Evolutionary conservation across 2,797 vertebrate species (phyloP).

Genomic region (Ptychobarbus kaznakovi): DNA sequence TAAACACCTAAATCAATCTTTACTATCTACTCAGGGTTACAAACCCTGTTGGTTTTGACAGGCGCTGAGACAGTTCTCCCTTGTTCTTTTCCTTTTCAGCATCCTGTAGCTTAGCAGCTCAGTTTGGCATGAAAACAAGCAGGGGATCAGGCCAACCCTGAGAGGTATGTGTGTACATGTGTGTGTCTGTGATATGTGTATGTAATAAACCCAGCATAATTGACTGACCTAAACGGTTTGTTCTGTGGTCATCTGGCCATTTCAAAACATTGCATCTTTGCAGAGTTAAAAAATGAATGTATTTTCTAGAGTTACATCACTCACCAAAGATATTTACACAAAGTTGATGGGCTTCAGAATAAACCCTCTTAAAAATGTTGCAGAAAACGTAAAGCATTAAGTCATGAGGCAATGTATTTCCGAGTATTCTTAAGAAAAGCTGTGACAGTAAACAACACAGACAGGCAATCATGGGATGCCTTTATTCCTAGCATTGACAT

Average conservation of each 20-base stretch:
- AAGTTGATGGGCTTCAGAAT: neutral
- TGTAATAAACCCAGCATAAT: neutral
- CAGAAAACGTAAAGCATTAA: neutral
- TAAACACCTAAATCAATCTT: neutral
- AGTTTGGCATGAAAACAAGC: constrained; percentile 45
- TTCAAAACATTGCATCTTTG: constrained; percentile 29
- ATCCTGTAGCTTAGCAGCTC: constrained; percentile 48
- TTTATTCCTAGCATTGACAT: neutral
- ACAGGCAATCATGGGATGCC: neutral
- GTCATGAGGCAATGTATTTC: neutral
- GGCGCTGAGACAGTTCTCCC: constrained; percentile 28
- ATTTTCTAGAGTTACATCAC: constrained; percentile 40
- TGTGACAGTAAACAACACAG: neutral
- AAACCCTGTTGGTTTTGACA: constrained; percentile 20
- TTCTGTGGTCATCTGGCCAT: neutral
- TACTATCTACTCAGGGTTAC: constrained; percentile 11
- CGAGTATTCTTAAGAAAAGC: neutral
- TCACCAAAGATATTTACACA: constrained; percentile 21
- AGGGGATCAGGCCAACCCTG: constrained; percentile 2
- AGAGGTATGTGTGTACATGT: constrained; percentile 7
- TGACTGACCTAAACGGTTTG: neutral
- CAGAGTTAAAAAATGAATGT: neutral
- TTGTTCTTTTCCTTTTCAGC: constrained; percentile 36
- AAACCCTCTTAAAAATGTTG: neutral
- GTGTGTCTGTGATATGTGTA: neutral